Evolutionary conservation across 2,888 invertebrate species (phyloP).

Genomic region (Lycaena phlaeas): DNA sequence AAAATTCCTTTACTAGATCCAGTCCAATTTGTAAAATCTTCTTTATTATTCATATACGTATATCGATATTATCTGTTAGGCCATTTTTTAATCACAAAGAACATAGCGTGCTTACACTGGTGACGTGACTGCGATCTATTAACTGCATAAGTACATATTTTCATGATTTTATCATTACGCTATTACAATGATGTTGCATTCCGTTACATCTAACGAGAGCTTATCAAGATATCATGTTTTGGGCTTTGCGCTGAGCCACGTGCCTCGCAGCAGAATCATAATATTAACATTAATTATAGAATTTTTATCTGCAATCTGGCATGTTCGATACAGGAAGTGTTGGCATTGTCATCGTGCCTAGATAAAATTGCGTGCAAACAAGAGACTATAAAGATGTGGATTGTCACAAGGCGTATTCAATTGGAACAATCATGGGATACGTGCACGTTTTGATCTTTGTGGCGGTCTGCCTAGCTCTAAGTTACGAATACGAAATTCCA

Average conservation of each 20-base stretch:
- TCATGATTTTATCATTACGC: background rate
- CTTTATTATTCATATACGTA: too few relatives aligned
- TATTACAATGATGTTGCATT: background rate
- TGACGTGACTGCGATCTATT: background rate
- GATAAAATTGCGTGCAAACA: background rate
- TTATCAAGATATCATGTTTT: constrained; percentile 1
- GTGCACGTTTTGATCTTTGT: background rate
- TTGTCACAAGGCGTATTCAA: background rate
- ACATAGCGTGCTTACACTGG: too few relatives aligned
- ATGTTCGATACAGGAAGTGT: constrained; percentile 54
- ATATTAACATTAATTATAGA: constrained; percentile 32
- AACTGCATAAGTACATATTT: background rate
- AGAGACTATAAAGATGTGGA: background rate
- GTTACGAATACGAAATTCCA: background rate
- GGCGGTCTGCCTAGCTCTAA: background rate
- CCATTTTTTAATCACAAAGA: too few relatives aligned
- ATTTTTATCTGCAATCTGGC: constrained; percentile 43
- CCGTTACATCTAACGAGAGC: constrained; percentile 1
- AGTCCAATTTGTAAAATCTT: too few relatives aligned
- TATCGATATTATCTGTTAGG: too few relatives aligned
- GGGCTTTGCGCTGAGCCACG: background rate
- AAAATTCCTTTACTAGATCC: too few relatives aligned
- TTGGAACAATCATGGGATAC: background rate
- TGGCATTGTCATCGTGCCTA: constrained; percentile 53
- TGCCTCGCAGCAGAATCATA: constrained; percentile 30